phyloP scores from a whole-genome alignment of 1,140 invertebrate species.

The Littorina saxatilis region DNA sequence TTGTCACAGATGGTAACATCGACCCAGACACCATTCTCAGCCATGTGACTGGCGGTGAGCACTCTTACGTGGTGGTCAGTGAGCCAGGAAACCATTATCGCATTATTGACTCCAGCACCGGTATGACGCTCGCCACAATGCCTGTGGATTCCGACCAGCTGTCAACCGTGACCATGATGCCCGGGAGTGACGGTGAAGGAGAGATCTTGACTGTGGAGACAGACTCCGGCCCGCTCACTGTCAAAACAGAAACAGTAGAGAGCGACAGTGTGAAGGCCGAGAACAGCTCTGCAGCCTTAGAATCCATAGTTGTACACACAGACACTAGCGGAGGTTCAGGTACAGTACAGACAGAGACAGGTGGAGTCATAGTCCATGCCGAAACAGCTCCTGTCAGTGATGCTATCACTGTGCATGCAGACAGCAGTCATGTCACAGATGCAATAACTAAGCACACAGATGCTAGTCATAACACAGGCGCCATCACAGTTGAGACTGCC shows the following conservation, averaged over 20 bases:
- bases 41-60: conserved; percentile 47
- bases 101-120: conserved; percentile 58
- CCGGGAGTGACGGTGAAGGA: background rate
- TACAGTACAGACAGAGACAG: background rate
- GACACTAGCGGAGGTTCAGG: background rate
- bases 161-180: conserved; percentile 30
- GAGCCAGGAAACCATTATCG: conserved; percentile 49
- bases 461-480: background rate
- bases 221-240: background rate
- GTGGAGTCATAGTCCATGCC: too few relatives aligned
- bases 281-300: background rate
- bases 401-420: background rate
- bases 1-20: conserved; percentile 55
- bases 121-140: conserved; percentile 55
- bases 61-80: conserved; percentile 54
- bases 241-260: background rate
- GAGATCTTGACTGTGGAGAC: background rate
- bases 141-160: conserved; percentile 35
- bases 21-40: conserved; percentile 52
- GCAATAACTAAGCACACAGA: background rate
- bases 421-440: background rate
- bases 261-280: background rate
- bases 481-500: background rate
- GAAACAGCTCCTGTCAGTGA: too few relatives aligned
- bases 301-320: background rate